phyloP scores from a whole-genome alignment of 2,888 invertebrate genomes.

The Oligia fasciuncula region DNA sequence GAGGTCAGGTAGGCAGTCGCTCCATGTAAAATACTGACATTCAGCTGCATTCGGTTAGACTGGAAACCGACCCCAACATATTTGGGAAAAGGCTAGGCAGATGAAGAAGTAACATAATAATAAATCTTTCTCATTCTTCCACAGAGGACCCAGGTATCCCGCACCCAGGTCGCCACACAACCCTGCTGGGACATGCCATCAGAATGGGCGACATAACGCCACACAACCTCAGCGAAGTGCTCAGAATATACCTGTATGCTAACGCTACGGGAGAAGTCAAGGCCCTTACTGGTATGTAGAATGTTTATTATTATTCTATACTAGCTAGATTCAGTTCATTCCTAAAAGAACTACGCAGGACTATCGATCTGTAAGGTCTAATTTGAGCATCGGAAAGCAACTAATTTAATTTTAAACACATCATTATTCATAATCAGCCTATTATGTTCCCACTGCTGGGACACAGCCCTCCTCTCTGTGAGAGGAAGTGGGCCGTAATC shows the following conservation, averaged over 20 bases:
- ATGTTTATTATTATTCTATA: not conserved
- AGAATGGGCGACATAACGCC: slow-evolving; percentile 98
- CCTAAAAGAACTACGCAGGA: no score
- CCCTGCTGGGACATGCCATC: slow-evolving; percentile 96
- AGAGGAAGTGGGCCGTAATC: no score
- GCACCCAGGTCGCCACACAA: slow-evolving; percentile 96
- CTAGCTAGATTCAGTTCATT: no score
- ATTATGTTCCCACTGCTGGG: no score
- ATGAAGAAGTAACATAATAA: not conserved
- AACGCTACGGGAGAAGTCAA: slow-evolving; percentile 96
- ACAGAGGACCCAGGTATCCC: slow-evolving; percentile 97
- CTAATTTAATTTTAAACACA: no score
- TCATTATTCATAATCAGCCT: no score
- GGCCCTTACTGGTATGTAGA: slow-evolving; percentile 91
- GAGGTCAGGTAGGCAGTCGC: not conserved
- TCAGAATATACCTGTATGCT: slow-evolving; percentile 97
- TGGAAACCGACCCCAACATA: not conserved
- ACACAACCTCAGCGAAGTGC: slow-evolving; percentile 96
- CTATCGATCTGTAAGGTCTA: no score
- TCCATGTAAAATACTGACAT: not conserved
- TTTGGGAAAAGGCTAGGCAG: not conserved
- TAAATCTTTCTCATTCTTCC: not conserved
- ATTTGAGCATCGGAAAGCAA: no score
- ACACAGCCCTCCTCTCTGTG: no score
- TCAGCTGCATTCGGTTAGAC: not conserved